Evolutionary conservation across 2,113 vertebrate genomes (phyloP).

Genomic region (Crotophaga sulcirostris): DNA sequence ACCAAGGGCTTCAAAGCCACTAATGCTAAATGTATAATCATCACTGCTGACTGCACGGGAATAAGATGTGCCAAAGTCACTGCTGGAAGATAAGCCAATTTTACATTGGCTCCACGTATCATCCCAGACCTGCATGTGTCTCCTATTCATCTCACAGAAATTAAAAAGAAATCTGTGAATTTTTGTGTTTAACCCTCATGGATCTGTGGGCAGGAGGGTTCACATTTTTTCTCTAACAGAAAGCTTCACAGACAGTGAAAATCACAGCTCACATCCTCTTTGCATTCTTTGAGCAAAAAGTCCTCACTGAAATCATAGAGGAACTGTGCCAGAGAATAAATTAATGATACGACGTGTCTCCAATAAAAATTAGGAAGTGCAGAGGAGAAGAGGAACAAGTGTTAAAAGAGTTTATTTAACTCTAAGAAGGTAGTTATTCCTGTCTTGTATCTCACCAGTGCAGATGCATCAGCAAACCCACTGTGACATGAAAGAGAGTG

Average conservation of each 20-base stretch:
- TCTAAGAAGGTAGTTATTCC: background rate
- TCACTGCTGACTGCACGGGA: background rate
- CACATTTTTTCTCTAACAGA: background rate
- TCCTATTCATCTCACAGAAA: background rate
- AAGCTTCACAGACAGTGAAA: constrained; percentile 8
- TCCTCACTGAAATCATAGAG: background rate
- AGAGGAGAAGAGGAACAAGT: background rate
- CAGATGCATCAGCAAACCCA: background rate
- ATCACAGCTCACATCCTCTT: constrained; percentile 24
- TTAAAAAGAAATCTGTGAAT: constrained; percentile 1
- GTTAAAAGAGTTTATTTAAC: background rate
- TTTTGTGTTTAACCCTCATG: constrained; percentile 17
- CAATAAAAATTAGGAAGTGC: constrained; percentile 33
- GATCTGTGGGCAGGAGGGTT: background rate
- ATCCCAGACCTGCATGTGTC: background rate
- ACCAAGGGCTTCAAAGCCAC: background rate
- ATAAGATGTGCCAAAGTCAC: background rate
- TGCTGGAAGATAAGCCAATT: background rate
- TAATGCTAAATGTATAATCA: background rate
- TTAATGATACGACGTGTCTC: background rate
- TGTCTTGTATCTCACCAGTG: background rate
- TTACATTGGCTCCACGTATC: background rate
- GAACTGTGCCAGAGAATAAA: constrained; percentile 24
- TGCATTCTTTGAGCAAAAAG: background rate
- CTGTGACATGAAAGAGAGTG: background rate